Percentiles rank a stretch among this genome's conserved stretches.
phyloP scores from a whole-genome alignment of 2,888 invertebrate species.

The Drosophila helvetica region DNA sequence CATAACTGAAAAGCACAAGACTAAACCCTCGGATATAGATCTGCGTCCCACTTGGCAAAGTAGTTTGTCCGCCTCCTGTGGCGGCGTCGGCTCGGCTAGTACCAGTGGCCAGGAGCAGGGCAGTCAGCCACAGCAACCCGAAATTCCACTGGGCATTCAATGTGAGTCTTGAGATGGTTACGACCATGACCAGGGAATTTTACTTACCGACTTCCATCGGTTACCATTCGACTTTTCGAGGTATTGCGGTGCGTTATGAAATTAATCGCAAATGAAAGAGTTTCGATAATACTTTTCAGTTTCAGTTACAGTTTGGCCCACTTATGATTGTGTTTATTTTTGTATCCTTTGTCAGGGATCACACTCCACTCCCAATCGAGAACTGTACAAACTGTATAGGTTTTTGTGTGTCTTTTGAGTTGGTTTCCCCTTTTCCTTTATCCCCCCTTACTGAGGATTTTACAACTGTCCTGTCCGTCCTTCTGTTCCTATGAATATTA shows the following conservation, averaged over 20 bases:
- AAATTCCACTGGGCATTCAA: constrained; percentile 60
- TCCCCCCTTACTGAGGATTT: background rate
- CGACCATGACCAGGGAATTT: constrained; percentile 8
- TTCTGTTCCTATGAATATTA: too few relatives aligned
- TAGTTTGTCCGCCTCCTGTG: constrained; percentile 8
- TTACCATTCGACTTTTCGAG: background rate
- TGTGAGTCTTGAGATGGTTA: constrained; percentile 43
- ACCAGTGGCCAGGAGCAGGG: background rate
- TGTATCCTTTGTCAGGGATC: background rate
- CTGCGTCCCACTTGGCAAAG: constrained; percentile 65
- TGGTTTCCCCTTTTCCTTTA: background rate
- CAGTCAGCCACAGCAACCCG: constrained; percentile 8
- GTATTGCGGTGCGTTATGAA: constrained; percentile 21
- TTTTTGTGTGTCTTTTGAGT: too few relatives aligned
- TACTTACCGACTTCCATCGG: background rate
- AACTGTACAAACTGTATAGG: background rate
- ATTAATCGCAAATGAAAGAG: constrained; percentile 17
- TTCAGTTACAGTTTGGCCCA: background rate
- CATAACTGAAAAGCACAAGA: constrained; percentile 66
- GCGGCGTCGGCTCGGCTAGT: background rate
- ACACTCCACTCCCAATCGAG: background rate
- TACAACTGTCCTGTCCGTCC: too few relatives aligned
- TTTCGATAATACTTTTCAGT: background rate
- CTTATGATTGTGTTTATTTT: background rate
- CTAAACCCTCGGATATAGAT: constrained; percentile 71